Percentiles rank a stretch among this genome's conserved stretches.
phyloP scores from a whole-genome alignment of 1,140 invertebrate species.

The Pemphigus obesinymphae region DNA sequence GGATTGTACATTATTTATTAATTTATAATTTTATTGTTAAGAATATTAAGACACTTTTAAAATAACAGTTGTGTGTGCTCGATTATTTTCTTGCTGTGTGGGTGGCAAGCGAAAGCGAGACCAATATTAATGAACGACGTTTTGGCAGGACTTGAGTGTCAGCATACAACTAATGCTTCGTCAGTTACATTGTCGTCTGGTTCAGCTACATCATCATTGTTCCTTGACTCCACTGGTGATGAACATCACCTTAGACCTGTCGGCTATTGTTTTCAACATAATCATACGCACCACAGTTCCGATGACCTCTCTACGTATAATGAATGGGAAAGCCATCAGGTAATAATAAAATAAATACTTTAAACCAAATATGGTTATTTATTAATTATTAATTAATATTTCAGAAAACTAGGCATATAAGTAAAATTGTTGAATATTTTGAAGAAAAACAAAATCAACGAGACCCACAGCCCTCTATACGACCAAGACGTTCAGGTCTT shows the following conservation, averaged over 20 bases:
- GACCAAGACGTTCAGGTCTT: conserved; percentile 50
- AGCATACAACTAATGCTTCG: conserved; percentile 45
- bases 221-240: conserved; percentile 51
- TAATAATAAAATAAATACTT: conserved; percentile 53
- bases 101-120: background rate
- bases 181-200: conserved; percentile 56
- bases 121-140: conserved; percentile 19
- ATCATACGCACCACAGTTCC: conserved; percentile 57
- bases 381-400: conserved; percentile 16
- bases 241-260: conserved; percentile 44
- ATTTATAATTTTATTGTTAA: background rate
- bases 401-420: conserved; percentile 60
- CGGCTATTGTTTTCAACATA: conserved; percentile 35
- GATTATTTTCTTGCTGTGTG: conserved; percentile 27
- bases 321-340: conserved; percentile 66
- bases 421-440: conserved; percentile 82
- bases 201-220: conserved; percentile 58
- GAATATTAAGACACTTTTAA: conserved; percentile 2
- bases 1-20: background rate
- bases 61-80: background rate
- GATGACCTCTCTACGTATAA: conserved; percentile 76
- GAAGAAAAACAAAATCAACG: conserved; percentile 61
- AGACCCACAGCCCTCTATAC: background rate
- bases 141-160: conserved; percentile 38
- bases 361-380: background rate